Base-by-base conservation (phyloP, 2,888 invertebrate genomes). In the Exocentrus adspersus region DNA sequence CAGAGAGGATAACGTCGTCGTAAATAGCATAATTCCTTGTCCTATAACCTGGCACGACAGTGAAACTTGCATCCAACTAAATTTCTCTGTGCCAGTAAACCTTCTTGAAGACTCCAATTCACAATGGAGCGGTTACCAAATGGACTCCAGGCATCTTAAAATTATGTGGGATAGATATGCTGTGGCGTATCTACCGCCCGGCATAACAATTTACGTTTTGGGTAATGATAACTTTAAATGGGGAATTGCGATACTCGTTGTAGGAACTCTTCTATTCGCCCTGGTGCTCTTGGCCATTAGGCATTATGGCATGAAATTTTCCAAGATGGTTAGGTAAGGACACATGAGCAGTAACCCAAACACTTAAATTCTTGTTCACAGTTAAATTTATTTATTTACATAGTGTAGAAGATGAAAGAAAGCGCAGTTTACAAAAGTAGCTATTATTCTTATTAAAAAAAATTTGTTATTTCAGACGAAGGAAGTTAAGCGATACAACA, bases 71-170 rank as follows among this genome's bases (percentile, higher is more conserved):
- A 56, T 60, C 7, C 42, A 63, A 45, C 42, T 73, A 9, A 72
- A 56, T 10, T 75, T 75, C 48, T 58, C 66, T 7, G 45, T 75
- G 7, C 71, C 74, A 5, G 64, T 75, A 45, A 16, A 65, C 10
- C 45, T 58, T 10, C 56, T 59, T 12, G 54, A 70, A 3, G 30
- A 61, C 16, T 10, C 57, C 6, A 9, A 45, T 19, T 43, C 64
- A 0, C 6, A 16, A n/a, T 75, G 73, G 73, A 37, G 10, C 2
- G 72, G 72, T n/a, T 75, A 75, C 45, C 72, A 73, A 32, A 54
- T 75, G 17, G 70, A 60, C 54, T 48, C 59, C 9, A 10, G 50
- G 16, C 69, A 75, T 50, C 51, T 75, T 14, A 37, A 45, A 28
- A 60, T 69, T 12, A 72, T 75, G 68, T 75, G 73, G 73, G 42